A percentile compares a stretch with the other conserved stretches of the same genome.
These are phyloP conservation scores for Entosphenus tridentatus DNA, from an alignment of 2,113 vertebrate genomes.

Conservation along the genomic window DNA sequence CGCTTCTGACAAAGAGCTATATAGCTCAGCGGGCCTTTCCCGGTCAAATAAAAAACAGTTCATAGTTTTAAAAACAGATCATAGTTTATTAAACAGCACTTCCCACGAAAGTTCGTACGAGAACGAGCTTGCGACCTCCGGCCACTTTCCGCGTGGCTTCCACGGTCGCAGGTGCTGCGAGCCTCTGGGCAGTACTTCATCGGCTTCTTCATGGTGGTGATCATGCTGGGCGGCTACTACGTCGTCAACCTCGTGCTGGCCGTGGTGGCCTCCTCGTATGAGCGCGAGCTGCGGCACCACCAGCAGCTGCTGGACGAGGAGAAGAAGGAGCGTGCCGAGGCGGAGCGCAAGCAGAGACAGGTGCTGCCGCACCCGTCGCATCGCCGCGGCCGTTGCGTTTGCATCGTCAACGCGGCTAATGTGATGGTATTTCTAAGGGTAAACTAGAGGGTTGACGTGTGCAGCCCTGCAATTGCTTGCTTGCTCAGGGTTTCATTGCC, in stretches of 20 bases:
- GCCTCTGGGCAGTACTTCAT: constrained; percentile 8
- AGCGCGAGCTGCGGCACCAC: constrained; percentile 8
- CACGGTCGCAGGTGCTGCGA: constrained; percentile 9
- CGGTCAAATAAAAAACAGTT: neutral
- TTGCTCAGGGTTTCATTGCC: too few species aligned
- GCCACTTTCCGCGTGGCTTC: too few species aligned
- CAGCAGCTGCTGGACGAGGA: constrained; percentile 7
- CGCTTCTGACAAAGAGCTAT: neutral
- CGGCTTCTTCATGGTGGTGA: constrained; percentile 9
- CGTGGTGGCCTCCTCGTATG: constrained; percentile 10
- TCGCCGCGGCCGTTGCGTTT: too few species aligned
- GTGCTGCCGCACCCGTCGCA: too few species aligned
- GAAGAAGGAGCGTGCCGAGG: neutral
- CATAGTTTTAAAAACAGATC: neutral
- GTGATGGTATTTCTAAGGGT: too few species aligned
- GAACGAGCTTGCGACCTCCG: too few species aligned
- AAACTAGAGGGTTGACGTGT: too few species aligned
- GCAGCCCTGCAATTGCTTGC: too few species aligned
- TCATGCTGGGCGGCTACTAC: constrained; percentile 10
- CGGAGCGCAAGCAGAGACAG: too few species aligned
- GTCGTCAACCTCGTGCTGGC: constrained; percentile 10
- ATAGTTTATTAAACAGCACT: neutral
- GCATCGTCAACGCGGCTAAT: too few species aligned
- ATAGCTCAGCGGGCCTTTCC: neutral
- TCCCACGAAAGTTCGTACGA: neutral